A percentile compares a stretch with the other conserved stretches of the same genome.
Conservation (phyloP, 2,888 invertebrate genomes). For the Orthonychiurus folsomi region DNA sequence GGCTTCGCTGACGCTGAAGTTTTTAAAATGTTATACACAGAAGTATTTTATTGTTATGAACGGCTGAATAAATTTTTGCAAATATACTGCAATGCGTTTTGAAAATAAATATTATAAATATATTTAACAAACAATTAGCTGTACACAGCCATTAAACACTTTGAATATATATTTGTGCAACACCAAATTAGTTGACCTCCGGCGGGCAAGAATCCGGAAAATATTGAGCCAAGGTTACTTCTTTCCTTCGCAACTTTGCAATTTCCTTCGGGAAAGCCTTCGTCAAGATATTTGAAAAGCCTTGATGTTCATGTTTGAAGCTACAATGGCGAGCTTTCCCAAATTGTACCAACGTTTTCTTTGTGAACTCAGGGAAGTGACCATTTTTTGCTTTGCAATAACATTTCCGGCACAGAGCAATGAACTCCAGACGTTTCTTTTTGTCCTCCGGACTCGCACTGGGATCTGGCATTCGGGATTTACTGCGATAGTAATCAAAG, state of each 20-base stretch:
- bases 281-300: conserved; percentile 13
- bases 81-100: too few species aligned
- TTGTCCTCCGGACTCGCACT: background rate
- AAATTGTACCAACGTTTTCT: conserved; percentile 9
- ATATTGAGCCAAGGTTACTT: conserved; percentile 18
- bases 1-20: too few species aligned
- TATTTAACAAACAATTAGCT: too few species aligned
- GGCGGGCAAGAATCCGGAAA: conserved; percentile 19
- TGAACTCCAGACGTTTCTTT: too few species aligned
- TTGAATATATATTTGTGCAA: too few species aligned
- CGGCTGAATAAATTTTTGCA: too few species aligned
- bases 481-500: conserved; percentile 22
- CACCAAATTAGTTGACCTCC: too few species aligned
- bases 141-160: too few species aligned
- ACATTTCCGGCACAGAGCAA: conserved; percentile 20
- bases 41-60: too few species aligned
- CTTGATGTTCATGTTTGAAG: conserved; percentile 21
- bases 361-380: conserved; percentile 12
- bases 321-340: conserved; percentile 21
- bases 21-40: too few species aligned
- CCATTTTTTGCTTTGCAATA: conserved; percentile 21
- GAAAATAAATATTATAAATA: too few species aligned
- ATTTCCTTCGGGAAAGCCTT: conserved; percentile 19
- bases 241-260: conserved; percentile 11
- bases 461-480: conserved; percentile 10